A percentile compares a stretch with the other conserved stretches of the same genome.
These are phyloP conservation scores for Macaria notata DNA, from an alignment of 2,888 invertebrate genomes.

Conservation along the genomic window DNA sequence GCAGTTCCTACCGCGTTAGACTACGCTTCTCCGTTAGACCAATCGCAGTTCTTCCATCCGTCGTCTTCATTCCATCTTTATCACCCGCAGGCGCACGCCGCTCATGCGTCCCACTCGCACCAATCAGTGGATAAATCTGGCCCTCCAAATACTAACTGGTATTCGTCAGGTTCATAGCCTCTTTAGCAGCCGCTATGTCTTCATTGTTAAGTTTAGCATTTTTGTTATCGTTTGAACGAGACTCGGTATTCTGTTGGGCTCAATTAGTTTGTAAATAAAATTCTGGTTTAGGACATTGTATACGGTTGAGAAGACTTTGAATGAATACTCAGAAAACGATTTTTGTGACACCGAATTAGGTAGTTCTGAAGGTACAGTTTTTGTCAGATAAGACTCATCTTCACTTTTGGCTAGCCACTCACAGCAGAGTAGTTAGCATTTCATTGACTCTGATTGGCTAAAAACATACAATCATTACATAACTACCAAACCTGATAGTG, in stretches of 20 bases:
- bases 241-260: slow-evolving; percentile 37
- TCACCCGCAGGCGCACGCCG: slow-evolving; percentile 84
- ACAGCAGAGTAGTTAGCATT: no score
- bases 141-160: slow-evolving; percentile 89
- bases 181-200: slow-evolving; percentile 34
- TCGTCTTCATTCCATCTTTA: slow-evolving; percentile 93
- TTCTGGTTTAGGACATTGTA: slow-evolving; percentile 50
- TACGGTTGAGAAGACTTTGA: slow-evolving; percentile 61
- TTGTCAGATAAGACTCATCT: no score
- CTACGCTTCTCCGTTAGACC: slow-evolving; percentile 87
- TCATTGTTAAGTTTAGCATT: slow-evolving; percentile 50
- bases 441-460: no score
- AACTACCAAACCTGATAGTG: no score
- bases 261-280: slow-evolving; percentile 45
- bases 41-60: slow-evolving; percentile 92
- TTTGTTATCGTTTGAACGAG: slow-evolving; percentile 42
- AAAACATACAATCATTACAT: no score
- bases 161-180: slow-evolving; percentile 89
- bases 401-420: no score
- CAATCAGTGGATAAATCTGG: slow-evolving; percentile 83
- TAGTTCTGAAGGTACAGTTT: no score
- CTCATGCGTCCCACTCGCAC: slow-evolving; percentile 71
- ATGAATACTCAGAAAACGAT: slow-evolving; percentile 49
- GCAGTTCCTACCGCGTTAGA: slow-evolving; percentile 86
- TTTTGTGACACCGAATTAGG: slow-evolving; percentile 12